phyloP scores from a whole-genome alignment of 1,140 invertebrate species.

The Laupala kohalensis region DNA sequence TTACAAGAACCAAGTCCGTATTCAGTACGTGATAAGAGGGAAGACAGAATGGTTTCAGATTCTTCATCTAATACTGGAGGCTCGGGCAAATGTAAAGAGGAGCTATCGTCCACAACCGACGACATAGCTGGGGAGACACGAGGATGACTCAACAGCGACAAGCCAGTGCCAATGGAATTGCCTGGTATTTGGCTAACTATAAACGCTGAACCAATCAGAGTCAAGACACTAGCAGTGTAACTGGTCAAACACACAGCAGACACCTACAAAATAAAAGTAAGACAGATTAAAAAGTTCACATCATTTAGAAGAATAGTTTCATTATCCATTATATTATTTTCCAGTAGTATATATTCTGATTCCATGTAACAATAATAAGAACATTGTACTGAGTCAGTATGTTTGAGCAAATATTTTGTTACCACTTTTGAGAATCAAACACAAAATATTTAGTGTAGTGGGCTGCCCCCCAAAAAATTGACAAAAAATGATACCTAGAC shows the following conservation, averaged over 20 bases:
- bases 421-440: no score
- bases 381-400: no score
- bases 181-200: conserved; percentile 40
- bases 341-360: no score
- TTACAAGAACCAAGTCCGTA: background rate
- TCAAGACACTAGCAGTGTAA: conserved; percentile 56
- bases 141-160: background rate
- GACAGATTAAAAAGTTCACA: no score
- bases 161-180: background rate
- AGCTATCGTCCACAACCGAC: background rate
- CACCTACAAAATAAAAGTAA: conserved; percentile 29
- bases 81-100: background rate
- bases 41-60: background rate
- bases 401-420: no score
- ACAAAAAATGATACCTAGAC: no score
- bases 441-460: no score
- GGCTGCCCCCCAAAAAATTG: no score
- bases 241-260: conserved; percentile 50
- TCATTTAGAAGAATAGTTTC: no score
- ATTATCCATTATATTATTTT: no score
- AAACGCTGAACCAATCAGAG: conserved; percentile 53
- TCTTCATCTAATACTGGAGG: background rate
- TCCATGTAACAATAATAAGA: no score
- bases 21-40: background rate
- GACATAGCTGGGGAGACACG: background rate